Evolutionary conservation across 2,113 vertebrate genomes (phyloP).

Genomic region (Lophura nycthemera): DNA sequence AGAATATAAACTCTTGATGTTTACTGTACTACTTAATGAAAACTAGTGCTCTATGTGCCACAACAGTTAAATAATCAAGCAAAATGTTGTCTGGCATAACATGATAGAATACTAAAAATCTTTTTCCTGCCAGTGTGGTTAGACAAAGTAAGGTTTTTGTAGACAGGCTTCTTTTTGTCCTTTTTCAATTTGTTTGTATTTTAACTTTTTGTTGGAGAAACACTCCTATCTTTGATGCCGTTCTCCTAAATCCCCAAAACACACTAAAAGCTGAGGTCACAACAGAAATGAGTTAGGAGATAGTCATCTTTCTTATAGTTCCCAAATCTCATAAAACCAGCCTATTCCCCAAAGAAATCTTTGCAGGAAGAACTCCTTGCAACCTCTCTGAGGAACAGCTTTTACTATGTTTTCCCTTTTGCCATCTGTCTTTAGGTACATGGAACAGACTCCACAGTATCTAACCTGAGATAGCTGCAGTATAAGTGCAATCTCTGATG

Average conservation of each 20-base stretch:
- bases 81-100: neutral
- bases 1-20: neutral
- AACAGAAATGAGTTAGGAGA: neutral
- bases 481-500: neutral
- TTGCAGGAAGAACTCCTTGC: neutral
- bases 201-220: neutral
- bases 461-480: neutral
- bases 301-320: neutral
- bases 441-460: neutral
- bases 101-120: neutral
- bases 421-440: neutral
- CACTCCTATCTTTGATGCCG: neutral
- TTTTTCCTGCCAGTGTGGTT: neutral
- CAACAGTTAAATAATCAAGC: neutral
- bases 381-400: neutral
- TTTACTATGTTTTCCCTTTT: neutral
- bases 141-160: neutral
- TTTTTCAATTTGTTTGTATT: neutral
- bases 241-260: neutral
- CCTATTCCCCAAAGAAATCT: neutral
- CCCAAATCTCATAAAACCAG: neutral
- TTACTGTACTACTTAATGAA: neutral
- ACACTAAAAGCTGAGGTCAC: neutral
- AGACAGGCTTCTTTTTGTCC: neutral
- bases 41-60: neutral